Evolutionary conservation across 2,113 vertebrate genomes (phyloP), one percentile per base, ranked within the genome.

Genomic region (Peromyscus leucopus): DNA sequence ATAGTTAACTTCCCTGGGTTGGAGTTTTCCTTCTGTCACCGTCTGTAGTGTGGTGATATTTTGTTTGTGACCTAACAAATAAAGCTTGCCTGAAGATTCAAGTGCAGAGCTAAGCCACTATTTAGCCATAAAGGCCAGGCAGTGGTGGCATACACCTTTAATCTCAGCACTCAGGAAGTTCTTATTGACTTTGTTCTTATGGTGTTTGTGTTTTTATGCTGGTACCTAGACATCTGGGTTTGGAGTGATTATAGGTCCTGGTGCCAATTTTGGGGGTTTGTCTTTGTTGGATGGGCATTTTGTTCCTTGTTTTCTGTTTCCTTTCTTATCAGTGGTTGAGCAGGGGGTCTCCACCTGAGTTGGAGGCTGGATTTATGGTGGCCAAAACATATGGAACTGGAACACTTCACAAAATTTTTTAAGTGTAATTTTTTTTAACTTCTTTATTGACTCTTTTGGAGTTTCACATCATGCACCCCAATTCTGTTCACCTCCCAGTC

Each of bases 261-360:
- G 36, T 39, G 6, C 11, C 36, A 61, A 1, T 61, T 61, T 39
- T 12, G 8, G 0, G 2, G 3, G 33, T 36, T 2, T 22, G 9
- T 83, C 22, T 61, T 83, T 26, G n/a, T 83, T 61, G 6, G 36
- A 83, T 26, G 55, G 51, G 33, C 5, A n/a, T 82, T 82, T 82
- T 12, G 21, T 36, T 36, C 28, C 4, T n/a, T 82, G 79, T 33
- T 82, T 80, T 80, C 51, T 57, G 51, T 80, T 80, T 36, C 8
- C 9, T 80, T 16, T 80, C 78, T 80, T 33, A 2, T 36, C 46
- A 33, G 48, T 5, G 28, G 28, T 33, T 31, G 76, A 79, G 17
- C 31, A 55, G 1, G 78, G 17, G 17, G 1, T 36, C 16, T 80
- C 78, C 78, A 36, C 17, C 48, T 55, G 48, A 57, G 48, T 12